Percentiles rank a stretch among this genome's conserved stretches.
Conservation (phyloP, 1,140 invertebrate species). For the Leptinotarsa defecta region DNA sequence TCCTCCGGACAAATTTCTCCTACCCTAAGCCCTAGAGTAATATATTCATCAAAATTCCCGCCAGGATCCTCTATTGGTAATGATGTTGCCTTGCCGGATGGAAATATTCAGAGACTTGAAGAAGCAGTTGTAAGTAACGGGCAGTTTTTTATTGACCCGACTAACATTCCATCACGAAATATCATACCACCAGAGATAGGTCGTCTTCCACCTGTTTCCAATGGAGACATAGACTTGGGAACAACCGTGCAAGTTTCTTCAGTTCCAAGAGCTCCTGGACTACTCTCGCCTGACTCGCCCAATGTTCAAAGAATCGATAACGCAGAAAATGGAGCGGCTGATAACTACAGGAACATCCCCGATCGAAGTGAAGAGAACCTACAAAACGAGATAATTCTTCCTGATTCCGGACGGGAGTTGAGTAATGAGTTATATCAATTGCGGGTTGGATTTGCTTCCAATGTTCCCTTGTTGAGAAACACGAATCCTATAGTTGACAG, state of each 20-base stretch:
- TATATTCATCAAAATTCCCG: not conserved
- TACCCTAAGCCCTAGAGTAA: not conserved
- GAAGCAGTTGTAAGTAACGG: not conserved
- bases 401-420: not conserved
- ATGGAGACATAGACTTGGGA: not conserved
- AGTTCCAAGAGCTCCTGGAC: constrained; percentile 15
- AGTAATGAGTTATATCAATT: not conserved
- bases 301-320: not conserved
- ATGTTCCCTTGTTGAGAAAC: constrained; percentile 3
- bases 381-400: not conserved
- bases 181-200: constrained; percentile 35
- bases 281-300: not conserved
- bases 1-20: not conserved
- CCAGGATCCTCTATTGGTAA: not conserved
- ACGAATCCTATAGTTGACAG: constrained; percentile 17
- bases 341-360: not conserved
- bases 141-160: not conserved
- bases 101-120: not conserved
- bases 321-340: not conserved
- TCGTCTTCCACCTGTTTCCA: not conserved
- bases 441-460: not conserved
- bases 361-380: not conserved
- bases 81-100: not conserved
- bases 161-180: constrained; percentile 5
- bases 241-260: not conserved